Evolutionary conservation across 2,797 vertebrate species (phyloP).

Genomic region (Anguilla obscura): DNA sequence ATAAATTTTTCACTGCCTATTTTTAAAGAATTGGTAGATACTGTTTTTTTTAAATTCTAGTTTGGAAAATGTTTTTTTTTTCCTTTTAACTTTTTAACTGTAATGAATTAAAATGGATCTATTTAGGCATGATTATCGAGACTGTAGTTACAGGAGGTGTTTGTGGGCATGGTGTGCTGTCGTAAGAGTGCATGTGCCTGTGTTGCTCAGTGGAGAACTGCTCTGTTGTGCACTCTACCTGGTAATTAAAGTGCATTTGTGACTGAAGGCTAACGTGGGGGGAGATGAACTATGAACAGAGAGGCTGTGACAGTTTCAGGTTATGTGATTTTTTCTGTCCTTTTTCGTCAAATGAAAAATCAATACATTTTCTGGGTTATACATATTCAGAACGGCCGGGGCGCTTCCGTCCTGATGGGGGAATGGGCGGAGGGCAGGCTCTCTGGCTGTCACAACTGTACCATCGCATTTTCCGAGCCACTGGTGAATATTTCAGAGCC

Average conservation of each 20-base stretch:
- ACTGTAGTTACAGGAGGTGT: slow-evolving; percentile 57
- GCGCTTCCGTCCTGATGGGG: slow-evolving; percentile 86
- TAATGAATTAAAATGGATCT: background rate
- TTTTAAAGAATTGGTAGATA: background rate
- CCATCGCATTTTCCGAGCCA: slow-evolving; percentile 92
- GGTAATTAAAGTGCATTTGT: slow-evolving; percentile 96
- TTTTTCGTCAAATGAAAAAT: slow-evolving; percentile 94
- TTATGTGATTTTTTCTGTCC: slow-evolving; percentile 87
- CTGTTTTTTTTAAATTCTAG: background rate
- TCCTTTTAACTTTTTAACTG: background rate
- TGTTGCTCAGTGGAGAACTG: slow-evolving; percentile 61
- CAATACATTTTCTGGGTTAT: slow-evolving; percentile 97
- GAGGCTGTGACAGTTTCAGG: slow-evolving; percentile 98
- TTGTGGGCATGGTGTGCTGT: slow-evolving; percentile 59
- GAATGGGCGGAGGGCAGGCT: slow-evolving; percentile 75
- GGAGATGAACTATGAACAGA: slow-evolving; percentile 97
- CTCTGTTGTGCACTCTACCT: slow-evolving; percentile 68
- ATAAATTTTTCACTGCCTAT: background rate
- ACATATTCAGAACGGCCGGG: slow-evolving; percentile 93
- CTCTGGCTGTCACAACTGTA: slow-evolving; percentile 89
- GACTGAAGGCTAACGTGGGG: slow-evolving; percentile 76
- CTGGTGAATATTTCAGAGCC: slow-evolving; percentile 98
- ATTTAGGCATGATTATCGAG: background rate
- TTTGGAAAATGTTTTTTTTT: background rate
- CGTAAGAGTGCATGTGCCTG: slow-evolving; percentile 30